These are phyloP conservation scores for Apteryx mantelli DNA, from an alignment of 2,113 vertebrate species.

Conservation along the genomic window DNA sequence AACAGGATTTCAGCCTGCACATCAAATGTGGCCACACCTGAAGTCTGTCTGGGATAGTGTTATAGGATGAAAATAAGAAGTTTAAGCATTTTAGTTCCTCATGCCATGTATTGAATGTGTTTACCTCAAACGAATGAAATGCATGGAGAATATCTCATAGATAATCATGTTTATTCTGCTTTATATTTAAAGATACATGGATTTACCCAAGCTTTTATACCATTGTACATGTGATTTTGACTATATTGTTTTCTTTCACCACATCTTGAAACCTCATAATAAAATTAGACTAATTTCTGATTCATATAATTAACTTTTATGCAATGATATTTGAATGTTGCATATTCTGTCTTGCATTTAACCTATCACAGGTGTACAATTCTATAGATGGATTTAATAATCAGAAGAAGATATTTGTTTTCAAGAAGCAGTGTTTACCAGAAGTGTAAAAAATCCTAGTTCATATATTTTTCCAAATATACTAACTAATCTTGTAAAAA, in stretches of 20 bases:
- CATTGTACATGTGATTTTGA: neutral
- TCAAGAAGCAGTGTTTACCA: neutral
- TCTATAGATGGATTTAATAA: slow-evolving; percentile 18
- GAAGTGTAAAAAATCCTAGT: neutral
- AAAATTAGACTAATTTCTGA: slow-evolving; percentile 32
- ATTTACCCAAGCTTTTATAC: neutral
- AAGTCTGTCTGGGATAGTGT: neutral
- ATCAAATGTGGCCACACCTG: neutral
- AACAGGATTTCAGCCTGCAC: neutral
- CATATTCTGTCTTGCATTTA: neutral
- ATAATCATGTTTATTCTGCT: neutral
- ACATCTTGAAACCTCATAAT: neutral
- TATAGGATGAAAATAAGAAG: neutral
- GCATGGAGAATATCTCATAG: neutral
- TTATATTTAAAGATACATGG: neutral
- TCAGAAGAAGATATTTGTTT: neutral
- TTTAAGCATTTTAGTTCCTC: neutral
- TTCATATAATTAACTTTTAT: neutral
- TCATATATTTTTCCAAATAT: neutral
- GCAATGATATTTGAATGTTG: slow-evolving; percentile 39
- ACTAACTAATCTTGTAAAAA: slow-evolving; percentile 14
- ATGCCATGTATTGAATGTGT: neutral
- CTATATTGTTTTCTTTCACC: neutral
- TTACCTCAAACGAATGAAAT: neutral
- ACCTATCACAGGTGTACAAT: slow-evolving; percentile 22